Conservation (phyloP, 2,888 invertebrate genomes). For the Sphecodes monilicornis region DNA sequence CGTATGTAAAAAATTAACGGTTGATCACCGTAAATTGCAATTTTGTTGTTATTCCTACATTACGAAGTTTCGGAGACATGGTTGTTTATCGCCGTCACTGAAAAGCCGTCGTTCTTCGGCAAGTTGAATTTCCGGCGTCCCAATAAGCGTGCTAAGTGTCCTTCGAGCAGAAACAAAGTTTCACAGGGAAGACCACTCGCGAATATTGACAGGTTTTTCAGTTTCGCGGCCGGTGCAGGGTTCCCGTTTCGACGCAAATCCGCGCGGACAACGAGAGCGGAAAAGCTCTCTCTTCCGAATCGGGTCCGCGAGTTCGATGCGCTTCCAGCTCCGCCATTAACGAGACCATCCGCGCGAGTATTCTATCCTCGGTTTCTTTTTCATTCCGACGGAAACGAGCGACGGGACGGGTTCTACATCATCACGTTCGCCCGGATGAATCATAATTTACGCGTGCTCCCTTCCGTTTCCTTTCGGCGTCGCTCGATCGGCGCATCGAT, state of each 20-base stretch:
- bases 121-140: not conserved
- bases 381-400: conserved; percentile 8
- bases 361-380: conserved; percentile 3
- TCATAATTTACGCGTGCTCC: conserved; percentile 63
- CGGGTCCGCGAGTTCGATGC: conserved; percentile 1
- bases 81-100: not conserved
- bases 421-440: conserved; percentile 60
- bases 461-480: conserved; percentile 19
- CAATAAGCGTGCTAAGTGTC: not conserved
- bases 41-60: not conserved
- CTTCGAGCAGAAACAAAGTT: conserved; percentile 4
- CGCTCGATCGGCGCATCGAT: conserved; percentile 34
- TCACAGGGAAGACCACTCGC: not conserved
- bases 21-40: not conserved
- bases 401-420: conserved; percentile 9
- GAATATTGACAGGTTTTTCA: conserved; percentile 59
- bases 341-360: conserved; percentile 2
- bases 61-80: not conserved
- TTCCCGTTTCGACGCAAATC: conserved; percentile 60
- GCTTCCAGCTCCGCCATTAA: not conserved
- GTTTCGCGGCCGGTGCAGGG: conserved; percentile 8
- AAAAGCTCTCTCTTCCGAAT: not conserved
- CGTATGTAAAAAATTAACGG: not conserved
- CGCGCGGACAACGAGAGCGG: conserved; percentile 38
- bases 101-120: not conserved